Evolutionary conservation across 30 jellyfish, hydroid and myxozoan species (phyloP).

Genomic region (Mastigias papua): DNA sequence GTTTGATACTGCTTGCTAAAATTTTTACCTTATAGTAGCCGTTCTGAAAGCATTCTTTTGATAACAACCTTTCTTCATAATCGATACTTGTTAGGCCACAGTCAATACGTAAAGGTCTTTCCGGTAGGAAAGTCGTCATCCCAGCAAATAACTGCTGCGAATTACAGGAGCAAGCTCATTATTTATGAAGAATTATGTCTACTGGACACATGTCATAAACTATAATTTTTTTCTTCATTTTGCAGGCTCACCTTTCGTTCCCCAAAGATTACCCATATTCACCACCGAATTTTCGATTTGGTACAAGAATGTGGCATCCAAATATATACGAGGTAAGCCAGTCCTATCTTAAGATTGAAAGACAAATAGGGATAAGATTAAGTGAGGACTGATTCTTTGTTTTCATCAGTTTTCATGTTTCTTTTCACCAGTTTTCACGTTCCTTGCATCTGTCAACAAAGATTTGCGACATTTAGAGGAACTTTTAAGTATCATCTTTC

Average conservation of each 20-base stretch:
- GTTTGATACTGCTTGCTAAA: background rate
- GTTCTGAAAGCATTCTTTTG: no score
- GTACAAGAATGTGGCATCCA: conserved; percentile 97
- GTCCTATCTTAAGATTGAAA: background rate
- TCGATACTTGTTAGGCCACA: background rate
- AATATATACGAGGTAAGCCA: conserved; percentile 89
- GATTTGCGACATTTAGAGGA: no score
- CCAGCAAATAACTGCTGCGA: background rate
- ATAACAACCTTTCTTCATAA: no score
- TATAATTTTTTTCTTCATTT: background rate
- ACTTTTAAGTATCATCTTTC: no score
- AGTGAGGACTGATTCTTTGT: background rate
- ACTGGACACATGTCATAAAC: background rate
- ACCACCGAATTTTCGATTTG: conserved; percentile 93
- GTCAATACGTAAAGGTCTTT: background rate
- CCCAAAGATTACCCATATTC: conserved; percentile 98
- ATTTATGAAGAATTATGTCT: background rate
- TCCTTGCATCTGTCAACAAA: background rate
- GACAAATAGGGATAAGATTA: background rate
- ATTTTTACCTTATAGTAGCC: background rate
- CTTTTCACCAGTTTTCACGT: background rate
- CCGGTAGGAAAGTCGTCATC: background rate
- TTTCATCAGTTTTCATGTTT: no score
- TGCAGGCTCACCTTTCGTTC: conserved; percentile 92
- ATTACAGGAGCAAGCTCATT: background rate